phyloP scores from a whole-genome alignment of 1,140 invertebrate species.

The Caenorhabditis brenneri region DNA sequence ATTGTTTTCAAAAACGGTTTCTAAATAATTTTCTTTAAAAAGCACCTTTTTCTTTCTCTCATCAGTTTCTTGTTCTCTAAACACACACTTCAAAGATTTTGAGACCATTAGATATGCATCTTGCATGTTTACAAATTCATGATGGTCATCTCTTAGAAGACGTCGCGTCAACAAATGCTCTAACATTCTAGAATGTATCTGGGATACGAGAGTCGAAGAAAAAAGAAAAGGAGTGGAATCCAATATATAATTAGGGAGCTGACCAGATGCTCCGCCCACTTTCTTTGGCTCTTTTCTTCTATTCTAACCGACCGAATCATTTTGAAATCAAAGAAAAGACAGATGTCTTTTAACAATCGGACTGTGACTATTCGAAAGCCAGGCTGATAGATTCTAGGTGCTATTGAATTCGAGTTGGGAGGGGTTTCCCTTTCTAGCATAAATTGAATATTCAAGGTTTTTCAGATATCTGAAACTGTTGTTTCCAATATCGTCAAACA shows the following conservation, averaged over 20 bases:
- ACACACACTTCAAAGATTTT: not conserved
- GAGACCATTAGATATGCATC: not conserved
- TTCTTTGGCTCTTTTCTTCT: not conserved
- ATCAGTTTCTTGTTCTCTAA: not conserved
- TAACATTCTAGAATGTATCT: not conserved
- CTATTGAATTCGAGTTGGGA: too few relatives aligned
- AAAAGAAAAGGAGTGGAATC: not conserved
- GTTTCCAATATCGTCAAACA: too few relatives aligned
- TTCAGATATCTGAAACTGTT: too few relatives aligned
- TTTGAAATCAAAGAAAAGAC: not conserved
- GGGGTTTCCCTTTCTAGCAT: too few relatives aligned
- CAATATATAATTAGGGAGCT: conserved; percentile 22
- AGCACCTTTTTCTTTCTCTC: too few relatives aligned
- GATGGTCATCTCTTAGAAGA: not conserved
- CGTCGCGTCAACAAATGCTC: conserved; percentile 1
- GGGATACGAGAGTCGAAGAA: not conserved
- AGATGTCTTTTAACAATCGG: not conserved
- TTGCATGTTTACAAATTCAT: conserved; percentile 22
- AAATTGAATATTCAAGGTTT: too few relatives aligned
- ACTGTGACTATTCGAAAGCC: not conserved
- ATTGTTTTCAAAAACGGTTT: too few relatives aligned
- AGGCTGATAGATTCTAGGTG: too few relatives aligned
- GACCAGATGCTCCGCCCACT: not conserved
- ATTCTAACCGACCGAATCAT: too few relatives aligned
- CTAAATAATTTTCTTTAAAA: too few relatives aligned